A percentile compares a stretch with the other conserved stretches of the same genome.
Evolutionary conservation across 2,888 invertebrate genomes (phyloP).

Genomic region (Marronus borbonicus): DNA sequence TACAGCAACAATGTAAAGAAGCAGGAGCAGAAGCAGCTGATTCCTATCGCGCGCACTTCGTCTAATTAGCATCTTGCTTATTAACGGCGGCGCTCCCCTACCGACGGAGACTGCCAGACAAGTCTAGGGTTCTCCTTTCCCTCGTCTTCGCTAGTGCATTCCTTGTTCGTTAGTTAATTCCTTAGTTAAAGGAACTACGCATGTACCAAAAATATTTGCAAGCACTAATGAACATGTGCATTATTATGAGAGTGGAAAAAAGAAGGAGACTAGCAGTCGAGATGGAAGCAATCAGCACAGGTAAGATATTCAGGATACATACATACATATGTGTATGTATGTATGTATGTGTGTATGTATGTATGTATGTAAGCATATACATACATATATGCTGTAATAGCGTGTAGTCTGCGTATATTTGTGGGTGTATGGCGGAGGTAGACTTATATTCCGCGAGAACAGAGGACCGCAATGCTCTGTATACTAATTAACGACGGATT

Average conservation of each 20-base stretch:
- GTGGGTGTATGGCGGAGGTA: constrained; percentile 19
- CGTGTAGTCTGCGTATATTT: constrained; percentile 1
- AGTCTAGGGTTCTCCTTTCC: constrained; percentile 54
- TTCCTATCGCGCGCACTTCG: constrained; percentile 54
- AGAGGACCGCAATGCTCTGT: constrained; percentile 45
- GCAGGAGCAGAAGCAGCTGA: constrained; percentile 51
- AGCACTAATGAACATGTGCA: constrained; percentile 59
- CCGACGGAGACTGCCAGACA: constrained; percentile 49
- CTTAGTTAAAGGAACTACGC: constrained; percentile 59
- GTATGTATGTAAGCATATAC: neutral
- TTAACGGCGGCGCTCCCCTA: constrained; percentile 54
- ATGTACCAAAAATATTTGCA: constrained; percentile 59
- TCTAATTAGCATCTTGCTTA: constrained; percentile 58
- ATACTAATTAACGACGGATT: constrained; percentile 50
- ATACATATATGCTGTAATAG: neutral
- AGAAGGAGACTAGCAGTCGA: constrained; percentile 1
- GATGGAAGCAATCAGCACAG: constrained; percentile 30
- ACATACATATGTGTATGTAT: neutral
- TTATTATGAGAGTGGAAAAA: constrained; percentile 50
- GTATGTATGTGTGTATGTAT: too few relatives aligned
- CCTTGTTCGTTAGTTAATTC: constrained; percentile 60
- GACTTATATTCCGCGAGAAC: constrained; percentile 41
- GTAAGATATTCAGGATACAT: constrained; percentile 39
- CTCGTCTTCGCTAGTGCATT: constrained; percentile 59
- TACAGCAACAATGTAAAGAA: constrained; percentile 30